phyloP scores from a whole-genome alignment of 2,888 invertebrate species.

The Herminia tarsipennalis region DNA sequence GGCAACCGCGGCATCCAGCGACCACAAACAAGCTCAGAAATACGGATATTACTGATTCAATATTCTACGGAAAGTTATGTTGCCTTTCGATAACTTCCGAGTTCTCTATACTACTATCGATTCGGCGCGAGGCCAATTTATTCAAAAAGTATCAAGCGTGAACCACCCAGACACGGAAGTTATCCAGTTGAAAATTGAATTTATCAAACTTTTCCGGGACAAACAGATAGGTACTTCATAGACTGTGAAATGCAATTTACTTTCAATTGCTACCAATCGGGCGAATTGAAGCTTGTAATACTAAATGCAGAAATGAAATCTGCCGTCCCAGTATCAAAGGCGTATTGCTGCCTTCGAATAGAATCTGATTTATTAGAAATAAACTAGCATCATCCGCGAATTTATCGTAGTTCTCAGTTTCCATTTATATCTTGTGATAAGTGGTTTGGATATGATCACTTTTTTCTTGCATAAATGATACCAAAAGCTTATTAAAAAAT shows the following conservation, averaged over 20 bases:
- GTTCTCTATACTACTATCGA: slow-evolving; percentile 68
- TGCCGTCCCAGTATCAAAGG: slow-evolving; percentile 12
- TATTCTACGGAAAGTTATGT: slow-evolving; percentile 56
- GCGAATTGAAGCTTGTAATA: slow-evolving; percentile 60
- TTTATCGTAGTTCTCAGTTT: background rate
- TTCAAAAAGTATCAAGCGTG: slow-evolving; percentile 80
- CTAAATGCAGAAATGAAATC: slow-evolving; percentile 46
- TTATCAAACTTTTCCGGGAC: slow-evolving; percentile 81
- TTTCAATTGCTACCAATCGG: slow-evolving; percentile 74
- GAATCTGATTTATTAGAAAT: slow-evolving; percentile 6
- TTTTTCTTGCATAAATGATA: no score
- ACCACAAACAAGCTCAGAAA: slow-evolving; percentile 52
- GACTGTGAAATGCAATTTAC: slow-evolving; percentile 81
- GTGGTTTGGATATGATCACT: no score
- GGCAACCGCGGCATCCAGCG: slow-evolving; percentile 31
- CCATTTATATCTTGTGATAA: background rate
- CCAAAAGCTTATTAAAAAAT: no score
- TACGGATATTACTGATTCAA: slow-evolving; percentile 60
- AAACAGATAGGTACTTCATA: slow-evolving; percentile 78
- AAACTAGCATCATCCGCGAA: background rate
- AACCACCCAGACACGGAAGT: slow-evolving; percentile 76
- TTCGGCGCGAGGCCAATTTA: slow-evolving; percentile 74
- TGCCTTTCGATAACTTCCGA: slow-evolving; percentile 54
- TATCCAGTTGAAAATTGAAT: slow-evolving; percentile 80
- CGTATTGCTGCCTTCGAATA: background rate